phyloP scores from a whole-genome alignment of 92 coral and sea anemone species.

The Umimayanthus kanabou region DNA sequence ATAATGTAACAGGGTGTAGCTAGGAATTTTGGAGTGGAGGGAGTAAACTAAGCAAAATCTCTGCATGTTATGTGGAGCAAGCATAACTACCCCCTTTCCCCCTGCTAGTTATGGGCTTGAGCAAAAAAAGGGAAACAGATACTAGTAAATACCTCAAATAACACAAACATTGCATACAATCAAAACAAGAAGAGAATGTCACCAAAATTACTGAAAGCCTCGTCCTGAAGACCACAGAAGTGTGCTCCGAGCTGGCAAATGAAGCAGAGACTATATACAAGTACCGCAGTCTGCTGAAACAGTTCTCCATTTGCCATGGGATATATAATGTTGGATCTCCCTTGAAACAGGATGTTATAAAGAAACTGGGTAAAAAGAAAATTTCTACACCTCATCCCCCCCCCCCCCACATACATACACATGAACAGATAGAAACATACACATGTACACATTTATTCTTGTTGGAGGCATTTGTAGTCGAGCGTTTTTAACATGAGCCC shows the following conservation, averaged over 20 bases:
- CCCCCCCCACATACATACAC: background rate
- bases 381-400: no score
- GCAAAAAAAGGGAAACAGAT: no score
- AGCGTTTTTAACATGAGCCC: no score
- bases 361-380: background rate
- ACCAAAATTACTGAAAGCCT: slow-evolving; percentile 17
- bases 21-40: no score
- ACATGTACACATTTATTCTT: background rate
- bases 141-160: no score
- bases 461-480: no score
- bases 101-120: no score
- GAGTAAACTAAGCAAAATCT: no score
- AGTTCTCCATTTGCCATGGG: background rate
- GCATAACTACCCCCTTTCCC: no score
- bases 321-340: slow-evolving; percentile 20
- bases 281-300: background rate
- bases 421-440: background rate
- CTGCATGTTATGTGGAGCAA: no score
- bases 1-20: no score
- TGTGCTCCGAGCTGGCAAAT: slow-evolving; percentile 4
- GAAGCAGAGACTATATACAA: background rate
- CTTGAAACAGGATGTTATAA: background rate
- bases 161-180: background rate
- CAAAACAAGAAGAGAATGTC: slow-evolving; percentile 23
- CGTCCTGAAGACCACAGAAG: background rate